Percentiles rank a stretch among this genome's conserved stretches.
Conservation (phyloP, 2,113 vertebrate genomes). For the Hucho hucho region DNA sequence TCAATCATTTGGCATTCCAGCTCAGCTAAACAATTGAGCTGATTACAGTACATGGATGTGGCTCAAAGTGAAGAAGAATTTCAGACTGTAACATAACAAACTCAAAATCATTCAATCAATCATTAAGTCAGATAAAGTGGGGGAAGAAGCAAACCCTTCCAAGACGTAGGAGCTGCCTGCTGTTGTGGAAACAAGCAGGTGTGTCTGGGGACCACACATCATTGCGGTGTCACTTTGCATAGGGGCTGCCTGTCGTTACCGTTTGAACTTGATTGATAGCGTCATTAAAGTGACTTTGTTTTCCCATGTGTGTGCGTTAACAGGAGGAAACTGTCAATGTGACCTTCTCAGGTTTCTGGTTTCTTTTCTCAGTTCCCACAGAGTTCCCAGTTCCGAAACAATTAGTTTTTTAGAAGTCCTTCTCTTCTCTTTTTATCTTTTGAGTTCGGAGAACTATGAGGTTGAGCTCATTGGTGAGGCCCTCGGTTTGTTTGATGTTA, state of each 20-base stretch:
- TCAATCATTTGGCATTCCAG: neutral
- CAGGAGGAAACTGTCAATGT: conserved; percentile 53
- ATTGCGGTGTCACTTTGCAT: conserved; percentile 57
- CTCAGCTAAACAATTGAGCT: too few species aligned
- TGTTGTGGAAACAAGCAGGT: conserved; percentile 63
- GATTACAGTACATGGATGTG: neutral
- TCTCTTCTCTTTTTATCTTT: neutral
- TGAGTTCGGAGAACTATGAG: conserved; percentile 8
- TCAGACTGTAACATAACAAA: too few species aligned
- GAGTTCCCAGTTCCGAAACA: conserved; percentile 1
- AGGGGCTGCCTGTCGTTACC: conserved; percentile 48
- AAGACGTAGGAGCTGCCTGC: conserved; percentile 18
- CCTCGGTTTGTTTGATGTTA: conserved; percentile 50
- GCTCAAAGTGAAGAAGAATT: neutral
- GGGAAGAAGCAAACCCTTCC: neutral
- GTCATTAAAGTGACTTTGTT: conserved; percentile 52
- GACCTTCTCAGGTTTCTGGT: conserved; percentile 47
- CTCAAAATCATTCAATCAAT: neutral
- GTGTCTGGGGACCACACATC: conserved; percentile 27
- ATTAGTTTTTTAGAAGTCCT: neutral
- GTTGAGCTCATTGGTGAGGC: conserved; percentile 47
- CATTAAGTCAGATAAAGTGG: neutral
- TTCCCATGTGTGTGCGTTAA: conserved; percentile 36
- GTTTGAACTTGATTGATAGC: conserved; percentile 51
- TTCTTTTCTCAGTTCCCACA: conserved; percentile 46